These are phyloP conservation scores for Microcebus murinus DNA, from an alignment of 2,113 vertebrate genomes.

Conservation along the genomic window DNA sequence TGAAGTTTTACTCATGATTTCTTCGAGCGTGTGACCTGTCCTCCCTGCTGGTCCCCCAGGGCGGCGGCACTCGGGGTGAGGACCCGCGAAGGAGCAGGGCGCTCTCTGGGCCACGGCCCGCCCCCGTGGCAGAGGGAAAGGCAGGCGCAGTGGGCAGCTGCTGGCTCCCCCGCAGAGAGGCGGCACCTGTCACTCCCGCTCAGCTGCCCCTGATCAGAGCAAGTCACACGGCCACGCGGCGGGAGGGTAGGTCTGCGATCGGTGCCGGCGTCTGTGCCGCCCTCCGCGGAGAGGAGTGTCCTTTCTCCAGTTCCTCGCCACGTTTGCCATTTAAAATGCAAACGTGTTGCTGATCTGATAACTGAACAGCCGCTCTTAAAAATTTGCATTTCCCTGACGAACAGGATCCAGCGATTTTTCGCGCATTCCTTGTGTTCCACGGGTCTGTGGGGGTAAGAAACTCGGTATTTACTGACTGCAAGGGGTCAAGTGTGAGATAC, in stretches of 20 bases:
- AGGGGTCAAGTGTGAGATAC: accelerated
- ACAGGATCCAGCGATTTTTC: neutral
- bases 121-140: neutral
- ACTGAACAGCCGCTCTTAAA: neutral
- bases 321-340: neutral
- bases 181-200: too few relatives aligned
- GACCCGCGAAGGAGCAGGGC: accelerated
- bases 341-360: neutral
- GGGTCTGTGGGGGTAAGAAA: too few relatives aligned
- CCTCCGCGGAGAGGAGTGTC: accelerated
- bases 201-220: neutral
- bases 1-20: neutral
- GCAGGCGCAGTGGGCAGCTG: accelerated
- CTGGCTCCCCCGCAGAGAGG: neutral
- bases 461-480: accelerated
- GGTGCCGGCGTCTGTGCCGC: accelerated
- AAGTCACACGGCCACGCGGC: accelerated
- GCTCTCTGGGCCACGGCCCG: neutral
- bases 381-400: neutral
- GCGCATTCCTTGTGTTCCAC: accelerated
- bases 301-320: neutral
- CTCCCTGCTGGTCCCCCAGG: neutral
- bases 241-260: neutral
- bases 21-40: neutral
- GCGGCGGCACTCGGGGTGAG: accelerated